phyloP scores from a whole-genome alignment of 2,888 invertebrate genomes.

The Polydrusus tereticollis region DNA sequence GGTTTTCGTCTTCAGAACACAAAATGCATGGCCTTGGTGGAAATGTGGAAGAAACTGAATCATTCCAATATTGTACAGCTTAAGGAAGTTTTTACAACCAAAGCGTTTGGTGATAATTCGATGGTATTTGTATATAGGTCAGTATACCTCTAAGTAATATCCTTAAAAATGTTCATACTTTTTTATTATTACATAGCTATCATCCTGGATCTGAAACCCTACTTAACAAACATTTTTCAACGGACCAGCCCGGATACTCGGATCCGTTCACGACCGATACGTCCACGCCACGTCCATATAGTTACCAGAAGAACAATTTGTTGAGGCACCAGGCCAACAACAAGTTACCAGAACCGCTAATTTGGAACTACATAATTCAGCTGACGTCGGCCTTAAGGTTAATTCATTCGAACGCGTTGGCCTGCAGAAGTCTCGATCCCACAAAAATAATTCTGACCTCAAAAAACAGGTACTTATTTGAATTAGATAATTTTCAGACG shows the following conservation, averaged over 20 bases:
- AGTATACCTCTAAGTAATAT: not conserved
- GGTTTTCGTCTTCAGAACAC: slow-evolving; percentile 85
- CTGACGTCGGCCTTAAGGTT: slow-evolving; percentile 92
- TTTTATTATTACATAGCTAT: slow-evolving; percentile 71
- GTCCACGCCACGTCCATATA: slow-evolving; percentile 83
- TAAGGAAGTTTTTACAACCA: slow-evolving; percentile 93
- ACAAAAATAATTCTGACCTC: slow-evolving; percentile 83
- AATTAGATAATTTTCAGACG: slow-evolving; percentile 7
- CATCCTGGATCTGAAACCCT: slow-evolving; percentile 93
- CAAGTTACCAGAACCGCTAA: slow-evolving; percentile 85
- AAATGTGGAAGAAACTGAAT: slow-evolving; percentile 94
- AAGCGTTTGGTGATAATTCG: slow-evolving; percentile 96
- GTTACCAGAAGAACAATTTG: slow-evolving; percentile 86
- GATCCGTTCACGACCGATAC: slow-evolving; percentile 90
- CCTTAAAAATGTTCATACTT: too few species aligned
- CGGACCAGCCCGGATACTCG: slow-evolving; percentile 74
- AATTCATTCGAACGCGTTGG: slow-evolving; percentile 83
- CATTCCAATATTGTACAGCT: slow-evolving; percentile 96
- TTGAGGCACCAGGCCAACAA: slow-evolving; percentile 80
- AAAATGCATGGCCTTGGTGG: slow-evolving; percentile 87
- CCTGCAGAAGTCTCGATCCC: slow-evolving; percentile 89
- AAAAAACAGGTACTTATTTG: slow-evolving; percentile 57
- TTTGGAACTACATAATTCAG: slow-evolving; percentile 97
- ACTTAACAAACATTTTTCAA: slow-evolving; percentile 85
- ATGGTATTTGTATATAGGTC: slow-evolving; percentile 91